Percentiles rank a stretch among this genome's conserved stretches.
phyloP scores from a whole-genome alignment of 2,113 vertebrate genomes.

The Jacana jacana region DNA sequence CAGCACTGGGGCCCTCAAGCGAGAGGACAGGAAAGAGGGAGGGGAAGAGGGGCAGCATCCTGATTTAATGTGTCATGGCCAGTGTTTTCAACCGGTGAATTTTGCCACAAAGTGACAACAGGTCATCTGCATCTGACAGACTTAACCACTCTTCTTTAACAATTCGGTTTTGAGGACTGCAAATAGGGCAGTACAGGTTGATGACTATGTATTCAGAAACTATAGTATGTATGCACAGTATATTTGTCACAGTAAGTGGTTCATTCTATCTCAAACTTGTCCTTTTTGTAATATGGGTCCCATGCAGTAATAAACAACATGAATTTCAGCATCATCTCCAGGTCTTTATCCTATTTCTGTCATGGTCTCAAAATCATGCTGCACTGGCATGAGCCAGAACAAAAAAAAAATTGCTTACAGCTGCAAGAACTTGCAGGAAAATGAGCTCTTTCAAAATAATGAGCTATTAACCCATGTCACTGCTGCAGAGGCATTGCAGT shows the following conservation, averaged over 20 bases:
- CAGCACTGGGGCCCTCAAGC: neutral
- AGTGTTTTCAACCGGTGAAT: neutral
- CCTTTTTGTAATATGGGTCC: neutral
- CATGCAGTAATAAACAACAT: neutral
- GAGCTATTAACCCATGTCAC: constrained; percentile 58
- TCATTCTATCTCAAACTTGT: neutral
- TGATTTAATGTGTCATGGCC: neutral
- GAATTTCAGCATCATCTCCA: constrained; percentile 10
- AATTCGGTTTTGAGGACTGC: neutral
- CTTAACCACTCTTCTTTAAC: neutral
- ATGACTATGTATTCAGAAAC: neutral
- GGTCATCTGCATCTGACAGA: neutral
- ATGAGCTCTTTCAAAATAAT: constrained; percentile 57
- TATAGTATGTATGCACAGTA: neutral
- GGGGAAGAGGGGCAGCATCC: neutral
- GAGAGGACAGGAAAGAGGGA: neutral
- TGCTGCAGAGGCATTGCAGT: constrained; percentile 35
- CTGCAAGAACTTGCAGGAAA: constrained; percentile 56
- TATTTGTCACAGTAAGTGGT: neutral
- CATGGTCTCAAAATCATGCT: constrained; percentile 21
- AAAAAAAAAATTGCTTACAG: constrained; percentile 51
- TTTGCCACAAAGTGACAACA: neutral
- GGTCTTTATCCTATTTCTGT: constrained; percentile 35
- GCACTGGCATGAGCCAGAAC: constrained; percentile 19
- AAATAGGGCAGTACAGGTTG: neutral